Conservation (phyloP, 1,140 invertebrate species). For the Saxidomus purpurata region DNA sequence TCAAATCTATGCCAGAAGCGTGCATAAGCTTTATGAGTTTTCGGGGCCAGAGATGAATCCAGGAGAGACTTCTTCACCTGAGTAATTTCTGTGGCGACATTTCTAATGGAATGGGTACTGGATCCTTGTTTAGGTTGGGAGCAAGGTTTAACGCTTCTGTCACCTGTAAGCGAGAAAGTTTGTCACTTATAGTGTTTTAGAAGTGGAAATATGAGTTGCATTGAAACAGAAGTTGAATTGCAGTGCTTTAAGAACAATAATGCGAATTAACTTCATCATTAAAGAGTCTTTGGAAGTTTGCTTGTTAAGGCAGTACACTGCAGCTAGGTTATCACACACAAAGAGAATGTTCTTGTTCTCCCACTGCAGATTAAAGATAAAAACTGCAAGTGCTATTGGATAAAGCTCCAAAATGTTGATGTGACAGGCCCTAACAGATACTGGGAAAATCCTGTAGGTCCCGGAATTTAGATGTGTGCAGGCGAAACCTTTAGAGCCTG, state of each 20-base stretch:
- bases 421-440: background rate
- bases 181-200: slow-evolving; percentile 59
- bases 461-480: background rate
- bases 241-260: background rate
- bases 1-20: background rate
- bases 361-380: background rate
- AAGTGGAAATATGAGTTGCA: slow-evolving; percentile 60
- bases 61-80: background rate
- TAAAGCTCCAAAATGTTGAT: slow-evolving; percentile 28
- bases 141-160: background rate
- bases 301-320: background rate
- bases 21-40: background rate
- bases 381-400: too few relatives aligned
- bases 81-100: background rate
- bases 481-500: slow-evolving; percentile 3
- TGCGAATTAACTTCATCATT: slow-evolving; percentile 2
- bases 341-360: slow-evolving; percentile 17
- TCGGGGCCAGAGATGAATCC: slow-evolving; percentile 7
- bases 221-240: slow-evolving; percentile 64
- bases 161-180: slow-evolving; percentile 67
- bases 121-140: slow-evolving; percentile 50
- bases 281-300: background rate
- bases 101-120: slow-evolving; percentile 1
- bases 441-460: background rate
- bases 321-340: background rate